Percentiles rank a stretch among this genome's conserved stretches.
Evolutionary conservation across 37 sponge, comb jelly and placozoan genomes (phyloP).

Genomic region (Bolinopsis microptera): DNA sequence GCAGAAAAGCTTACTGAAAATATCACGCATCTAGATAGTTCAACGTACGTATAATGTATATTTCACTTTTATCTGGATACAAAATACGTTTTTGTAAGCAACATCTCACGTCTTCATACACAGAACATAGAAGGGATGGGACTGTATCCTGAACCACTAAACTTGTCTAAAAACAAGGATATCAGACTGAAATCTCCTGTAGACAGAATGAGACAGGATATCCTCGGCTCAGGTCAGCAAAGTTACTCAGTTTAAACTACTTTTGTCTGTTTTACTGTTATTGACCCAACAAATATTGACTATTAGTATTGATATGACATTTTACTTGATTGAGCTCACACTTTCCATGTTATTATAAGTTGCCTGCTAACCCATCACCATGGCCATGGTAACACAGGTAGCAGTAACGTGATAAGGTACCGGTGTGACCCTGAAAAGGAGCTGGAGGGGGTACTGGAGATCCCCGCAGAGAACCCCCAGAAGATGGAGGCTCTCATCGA

Average conservation of each 20-base stretch:
- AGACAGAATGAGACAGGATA: slow-evolving; percentile 44
- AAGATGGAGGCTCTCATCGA: slow-evolving; percentile 46
- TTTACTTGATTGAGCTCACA: too few relatives aligned
- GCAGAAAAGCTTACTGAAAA: too few relatives aligned
- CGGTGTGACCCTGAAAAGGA: slow-evolving; percentile 59
- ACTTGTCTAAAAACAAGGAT: not conserved
- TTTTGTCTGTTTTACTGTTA: not conserved
- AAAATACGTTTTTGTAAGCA: too few relatives aligned
- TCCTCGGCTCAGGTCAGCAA: slow-evolving; percentile 44
- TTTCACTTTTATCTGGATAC: too few relatives aligned
- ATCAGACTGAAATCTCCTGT: slow-evolving; percentile 52
- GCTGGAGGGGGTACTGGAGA: slow-evolving; percentile 12
- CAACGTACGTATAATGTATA: too few relatives aligned
- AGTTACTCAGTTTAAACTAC: not conserved
- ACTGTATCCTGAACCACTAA: slow-evolving; percentile 48
- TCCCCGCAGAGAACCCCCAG: slow-evolving; percentile 57
- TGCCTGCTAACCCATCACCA: too few relatives aligned
- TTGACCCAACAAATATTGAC: too few relatives aligned
- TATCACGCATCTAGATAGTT: too few relatives aligned
- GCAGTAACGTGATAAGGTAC: not conserved
- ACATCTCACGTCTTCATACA: too few relatives aligned
- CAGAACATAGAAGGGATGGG: slow-evolving; percentile 57
- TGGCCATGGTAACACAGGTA: slow-evolving; percentile 5
- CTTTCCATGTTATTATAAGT: too few relatives aligned
- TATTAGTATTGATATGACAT: too few relatives aligned